Evolutionary conservation across 2,113 vertebrate genomes (phyloP).

Genomic region (Nycticebus coucang): DNA sequence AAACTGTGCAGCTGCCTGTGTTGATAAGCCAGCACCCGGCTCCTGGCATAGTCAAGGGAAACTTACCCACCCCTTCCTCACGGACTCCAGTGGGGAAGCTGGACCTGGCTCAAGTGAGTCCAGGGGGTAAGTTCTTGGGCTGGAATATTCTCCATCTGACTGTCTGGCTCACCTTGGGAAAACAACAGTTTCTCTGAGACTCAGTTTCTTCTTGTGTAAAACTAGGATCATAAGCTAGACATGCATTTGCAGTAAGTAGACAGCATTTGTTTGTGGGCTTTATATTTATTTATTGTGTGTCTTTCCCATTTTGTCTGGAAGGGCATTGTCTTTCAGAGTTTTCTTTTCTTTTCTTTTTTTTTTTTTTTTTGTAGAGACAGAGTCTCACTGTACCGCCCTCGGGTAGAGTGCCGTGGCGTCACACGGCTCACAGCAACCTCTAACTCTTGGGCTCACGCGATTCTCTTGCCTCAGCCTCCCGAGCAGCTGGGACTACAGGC

Average conservation of each 20-base stretch:
- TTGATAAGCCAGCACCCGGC: background rate
- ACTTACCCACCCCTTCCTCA: background rate
- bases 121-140: background rate
- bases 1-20: no score
- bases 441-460: no score
- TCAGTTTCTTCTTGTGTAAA: background rate
- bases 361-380: no score
- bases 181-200: background rate
- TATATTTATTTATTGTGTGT: no score
- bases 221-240: background rate
- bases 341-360: background rate
- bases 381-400: no score
- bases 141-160: background rate
- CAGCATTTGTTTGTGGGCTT: no score
- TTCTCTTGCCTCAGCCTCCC: no score
- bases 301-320: rapidly evolving
- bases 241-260: no score
- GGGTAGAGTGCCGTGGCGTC: no score
- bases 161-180: no score
- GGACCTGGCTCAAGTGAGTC: background rate
- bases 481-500: no score
- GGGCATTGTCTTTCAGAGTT: background rate
- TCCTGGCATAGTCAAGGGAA: background rate
- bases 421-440: no score
- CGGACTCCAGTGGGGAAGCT: background rate